Evolutionary conservation across 2,113 vertebrate genomes (phyloP), one percentile per base, ranked within the genome.

Genomic region (Charadrius vociferus): DNA sequence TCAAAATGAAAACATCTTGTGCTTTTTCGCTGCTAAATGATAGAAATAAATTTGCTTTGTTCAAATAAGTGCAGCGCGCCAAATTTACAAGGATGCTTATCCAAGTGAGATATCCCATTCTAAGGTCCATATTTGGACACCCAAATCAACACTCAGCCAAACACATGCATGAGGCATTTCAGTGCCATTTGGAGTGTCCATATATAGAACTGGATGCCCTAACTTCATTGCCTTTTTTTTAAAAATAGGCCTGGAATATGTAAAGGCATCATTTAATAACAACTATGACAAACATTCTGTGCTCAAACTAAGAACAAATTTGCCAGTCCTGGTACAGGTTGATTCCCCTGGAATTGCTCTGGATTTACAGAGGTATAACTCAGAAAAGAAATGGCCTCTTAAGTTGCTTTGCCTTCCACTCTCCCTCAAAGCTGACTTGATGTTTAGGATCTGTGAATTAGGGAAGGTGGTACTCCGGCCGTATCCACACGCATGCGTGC

Each of bases 211-310:
- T 97, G 95, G 94, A 95, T 95, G 94, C 93, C 89, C 97, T 82
- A 96, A 96, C 96, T 94, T 93, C 91, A 91, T 95, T 97, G 95
- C 95, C 94, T 97, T 97, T 95, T 93, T 97, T 96, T 97, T 97
- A 97, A 97, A 97, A 97, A 96, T 95, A 97, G 95, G 86, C 58
- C 86, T 95, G 94, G 93, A 94, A 95, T 96, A 97, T 80, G 88
- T 89, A 93, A 95, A 97, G 91, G 70, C 91, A 96, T 94, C 78
- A 85, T 85, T 93, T 97, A 95, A 95, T 95, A 94, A 95, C 86
- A 91, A 81, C 62, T 80, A 49, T 73, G 85, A 86, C 79, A 97
- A 95, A 93, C 72, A 93, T 61, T 67, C 58, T 80, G 20, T 36
- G 70, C 83, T 83, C 53, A 58, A 79, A 91, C 68, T 20, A 50